Evolutionary conservation across 2,888 invertebrate species (phyloP), one percentile per base, ranked within the genome.

Genomic region (Tipula lateralis): DNA sequence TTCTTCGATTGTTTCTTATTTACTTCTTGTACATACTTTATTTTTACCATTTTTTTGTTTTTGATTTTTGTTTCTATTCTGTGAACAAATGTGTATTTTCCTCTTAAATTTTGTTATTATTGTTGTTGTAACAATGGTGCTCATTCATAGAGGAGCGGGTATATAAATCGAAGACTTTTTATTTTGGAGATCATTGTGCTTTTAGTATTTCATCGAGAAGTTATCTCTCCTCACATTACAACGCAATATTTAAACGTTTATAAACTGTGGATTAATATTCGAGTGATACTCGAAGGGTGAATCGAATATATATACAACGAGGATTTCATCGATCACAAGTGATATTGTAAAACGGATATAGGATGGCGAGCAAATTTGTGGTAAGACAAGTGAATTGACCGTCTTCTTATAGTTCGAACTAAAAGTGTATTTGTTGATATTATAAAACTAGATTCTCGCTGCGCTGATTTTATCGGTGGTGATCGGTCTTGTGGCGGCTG

Each of bases 401-500:
- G 66, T 6, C 19, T 24, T 24, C 24, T 13, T n/a, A n/a, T n/a
- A 16, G 3, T 6, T 13, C 9, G 24, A 9, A 24, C 9, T 66
- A 50, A 24, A 66, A 66, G 19, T 66, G 66, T 9, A 24, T 86
- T 87, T 86, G 85, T 85, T 86, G 86, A 86, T 86, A 86, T 85
- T 85, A 16, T 39, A 16, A 44, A 19, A 7, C 16, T 44, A 86
- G 84, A 85, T 87, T 50, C 85, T 83, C 50, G 85, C 90, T 90
- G 39, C 90, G 91, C 91, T 87, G 91, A 87, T 89, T 87, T 36
- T 87, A 90, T 84, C 88, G 90, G 85, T 92, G 89, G 87, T 89
- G 89, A 88, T 91, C 89, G 81, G 90, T 87, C 89, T 88, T 90
- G 86, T 87, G 88, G 86, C 89, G 87, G 87, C 88, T 87, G 87